Conservation (phyloP, 2,888 invertebrate species). For the Blera fallax region DNA sequence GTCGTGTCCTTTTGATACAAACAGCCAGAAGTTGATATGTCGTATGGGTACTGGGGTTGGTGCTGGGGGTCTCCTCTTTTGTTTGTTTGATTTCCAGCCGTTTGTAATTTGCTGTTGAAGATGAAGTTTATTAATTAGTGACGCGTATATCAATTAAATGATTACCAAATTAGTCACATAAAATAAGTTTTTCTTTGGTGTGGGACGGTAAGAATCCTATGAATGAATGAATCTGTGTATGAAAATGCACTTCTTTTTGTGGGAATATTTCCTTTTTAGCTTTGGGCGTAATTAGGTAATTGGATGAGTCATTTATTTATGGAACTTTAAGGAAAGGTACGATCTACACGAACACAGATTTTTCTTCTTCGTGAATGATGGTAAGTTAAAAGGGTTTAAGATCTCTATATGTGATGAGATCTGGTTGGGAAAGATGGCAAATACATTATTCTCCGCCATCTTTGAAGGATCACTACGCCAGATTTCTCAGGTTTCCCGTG, state of each 20-base stretch:
- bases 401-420: too few species aligned
- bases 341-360: too few species aligned
- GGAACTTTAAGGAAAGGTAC: background rate
- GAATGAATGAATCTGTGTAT: background rate
- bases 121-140: constrained; percentile 73
- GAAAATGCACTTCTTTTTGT: background rate
- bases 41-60: constrained; percentile 1
- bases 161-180: constrained; percentile 71
- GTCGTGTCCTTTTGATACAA: constrained; percentile 54
- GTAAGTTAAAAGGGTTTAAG: background rate
- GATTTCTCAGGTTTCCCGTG: too few species aligned
- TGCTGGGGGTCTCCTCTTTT: background rate
- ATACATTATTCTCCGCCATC: too few species aligned
- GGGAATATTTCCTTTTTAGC: background rate
- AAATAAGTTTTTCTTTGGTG: constrained; percentile 13
- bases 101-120: constrained; percentile 52
- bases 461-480: too few species aligned
- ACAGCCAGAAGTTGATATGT: constrained; percentile 43
- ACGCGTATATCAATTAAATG: constrained; percentile 68
- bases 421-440: too few species aligned
- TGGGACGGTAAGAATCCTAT: background rate
- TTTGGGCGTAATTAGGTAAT: background rate
- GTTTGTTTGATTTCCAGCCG: constrained; percentile 50
- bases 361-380: too few species aligned
- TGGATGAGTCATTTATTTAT: background rate